Evolutionary conservation across 2,888 invertebrate genomes (phyloP), one percentile per base, ranked within the genome.

Genomic region (Erebia palarica): DNA sequence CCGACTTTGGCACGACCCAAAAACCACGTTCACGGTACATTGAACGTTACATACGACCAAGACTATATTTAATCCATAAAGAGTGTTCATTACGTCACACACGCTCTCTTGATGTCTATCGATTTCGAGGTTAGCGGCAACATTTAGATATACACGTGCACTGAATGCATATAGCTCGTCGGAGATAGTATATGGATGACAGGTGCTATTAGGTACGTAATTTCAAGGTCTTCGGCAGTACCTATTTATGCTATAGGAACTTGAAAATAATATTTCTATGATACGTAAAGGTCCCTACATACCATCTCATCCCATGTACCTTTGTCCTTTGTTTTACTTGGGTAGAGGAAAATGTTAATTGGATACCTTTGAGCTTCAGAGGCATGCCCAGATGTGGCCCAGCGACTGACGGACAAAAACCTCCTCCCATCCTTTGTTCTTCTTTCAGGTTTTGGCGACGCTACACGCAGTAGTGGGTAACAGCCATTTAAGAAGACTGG

Each of bases 141-240:
- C 58, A 70, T 58, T 65, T 68, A 57, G 55, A 74, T 60, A 9
- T 16, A 75, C 75, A 74, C 71, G 73, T 73, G 74, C 68, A 74
- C 65, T 61, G n/a, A 80, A 82, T 81, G 80, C 82, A 85, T 85
- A 84, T 83, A 81, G 77, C 79, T 81, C 80, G 79, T 80, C 84
- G 86, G 63, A 47, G 66, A 67, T 73, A 65, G 85, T 86, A 85
- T 78, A 80, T 82, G 80, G 80, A 77, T 71, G 82, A 81, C 88
- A 89, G 89, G 85, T 89, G 88, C 76, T 78, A 73, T 78, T 63
- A 71, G 69, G 67, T 73, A 69, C 71, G 64, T 69, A 21, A 49
- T 69, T 64, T 57, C 73, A 73, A 74, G 70, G 74, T 70, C 64
- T 55, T 55, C 55, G 55, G 51, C 63, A 69, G 68, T 61, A 68